A percentile compares a stretch with the other conserved stretches of the same genome.
Evolutionary conservation across 2,113 vertebrate species (phyloP).

Genomic region (Elaphurus davidianus): DNA sequence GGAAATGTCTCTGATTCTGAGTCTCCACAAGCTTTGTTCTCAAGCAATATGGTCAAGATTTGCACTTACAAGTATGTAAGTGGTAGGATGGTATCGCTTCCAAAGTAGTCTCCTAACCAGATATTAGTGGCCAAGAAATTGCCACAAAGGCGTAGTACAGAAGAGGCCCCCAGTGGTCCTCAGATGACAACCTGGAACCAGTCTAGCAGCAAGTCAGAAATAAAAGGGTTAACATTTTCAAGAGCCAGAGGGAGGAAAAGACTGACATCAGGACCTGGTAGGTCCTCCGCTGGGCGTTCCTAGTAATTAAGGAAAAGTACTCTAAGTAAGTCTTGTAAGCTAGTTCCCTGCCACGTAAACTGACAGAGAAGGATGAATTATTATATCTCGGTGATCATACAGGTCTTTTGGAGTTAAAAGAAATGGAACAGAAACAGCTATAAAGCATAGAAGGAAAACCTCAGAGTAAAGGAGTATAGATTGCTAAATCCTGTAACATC

Average conservation of each 20-base stretch:
- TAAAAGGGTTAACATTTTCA: neutral
- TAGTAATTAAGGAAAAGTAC: neutral
- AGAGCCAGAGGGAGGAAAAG: neutral
- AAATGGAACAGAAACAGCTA: neutral
- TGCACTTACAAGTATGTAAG: neutral
- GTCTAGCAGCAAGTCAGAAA: neutral
- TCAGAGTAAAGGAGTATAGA: neutral
- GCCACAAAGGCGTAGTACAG: neutral
- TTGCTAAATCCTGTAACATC: neutral
- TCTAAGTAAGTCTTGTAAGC: too few species aligned
- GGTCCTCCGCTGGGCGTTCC: neutral
- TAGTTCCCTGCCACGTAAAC: neutral
- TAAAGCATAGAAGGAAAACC: neutral
- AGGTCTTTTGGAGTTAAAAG: neutral
- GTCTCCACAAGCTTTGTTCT: neutral
- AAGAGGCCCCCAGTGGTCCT: neutral
- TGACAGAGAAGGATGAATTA: neutral
- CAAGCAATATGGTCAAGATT: neutral
- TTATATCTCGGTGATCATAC: neutral
- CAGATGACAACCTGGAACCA: neutral
- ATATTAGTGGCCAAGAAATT: neutral
- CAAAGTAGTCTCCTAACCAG: neutral
- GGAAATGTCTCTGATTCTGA: neutral
- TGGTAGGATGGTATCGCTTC: neutral
- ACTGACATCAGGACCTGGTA: neutral